Conservation (phyloP, 1,140 invertebrate species). For the Panagrolaimus sp. region DNA sequence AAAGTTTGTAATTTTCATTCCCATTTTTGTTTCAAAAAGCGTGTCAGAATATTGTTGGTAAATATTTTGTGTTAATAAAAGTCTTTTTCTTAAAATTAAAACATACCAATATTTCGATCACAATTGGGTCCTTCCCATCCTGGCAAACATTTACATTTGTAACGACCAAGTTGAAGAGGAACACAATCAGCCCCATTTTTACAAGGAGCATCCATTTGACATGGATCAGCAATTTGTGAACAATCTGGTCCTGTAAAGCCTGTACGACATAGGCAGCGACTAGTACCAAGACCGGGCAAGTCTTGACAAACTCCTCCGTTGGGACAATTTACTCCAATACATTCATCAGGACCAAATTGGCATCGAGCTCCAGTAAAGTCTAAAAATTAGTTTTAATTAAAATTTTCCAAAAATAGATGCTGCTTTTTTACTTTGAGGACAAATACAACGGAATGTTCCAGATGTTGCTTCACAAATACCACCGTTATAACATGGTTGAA, state of each 20-base stretch:
- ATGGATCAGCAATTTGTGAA: constrained; percentile 50
- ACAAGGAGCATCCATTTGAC: constrained; percentile 63
- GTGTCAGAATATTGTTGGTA: constrained; percentile 10
- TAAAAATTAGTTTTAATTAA: constrained; percentile 27
- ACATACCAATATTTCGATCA: constrained; percentile 73
- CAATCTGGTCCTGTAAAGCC: constrained; percentile 56
- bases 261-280: constrained; percentile 73
- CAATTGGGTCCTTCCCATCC: constrained; percentile 92
- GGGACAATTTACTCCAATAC: constrained; percentile 79
- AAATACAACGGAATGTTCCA: constrained; percentile 80
- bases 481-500: constrained; percentile 84
- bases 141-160: constrained; percentile 82
- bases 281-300: constrained; percentile 80
- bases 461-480: constrained; percentile 81
- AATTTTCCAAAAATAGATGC: background rate
- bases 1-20: background rate
- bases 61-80: constrained; percentile 22
- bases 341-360: constrained; percentile 83
- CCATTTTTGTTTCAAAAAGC: too few species aligned
- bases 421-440: constrained; percentile 64
- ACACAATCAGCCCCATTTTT: constrained; percentile 80
- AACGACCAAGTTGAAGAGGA: constrained; percentile 70
- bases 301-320: constrained; percentile 93
- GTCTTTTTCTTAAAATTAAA: constrained; percentile 18
- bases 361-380: constrained; percentile 86